Evolutionary conservation across 2,113 vertebrate species (phyloP).

Genomic region (Lanius collurio): DNA sequence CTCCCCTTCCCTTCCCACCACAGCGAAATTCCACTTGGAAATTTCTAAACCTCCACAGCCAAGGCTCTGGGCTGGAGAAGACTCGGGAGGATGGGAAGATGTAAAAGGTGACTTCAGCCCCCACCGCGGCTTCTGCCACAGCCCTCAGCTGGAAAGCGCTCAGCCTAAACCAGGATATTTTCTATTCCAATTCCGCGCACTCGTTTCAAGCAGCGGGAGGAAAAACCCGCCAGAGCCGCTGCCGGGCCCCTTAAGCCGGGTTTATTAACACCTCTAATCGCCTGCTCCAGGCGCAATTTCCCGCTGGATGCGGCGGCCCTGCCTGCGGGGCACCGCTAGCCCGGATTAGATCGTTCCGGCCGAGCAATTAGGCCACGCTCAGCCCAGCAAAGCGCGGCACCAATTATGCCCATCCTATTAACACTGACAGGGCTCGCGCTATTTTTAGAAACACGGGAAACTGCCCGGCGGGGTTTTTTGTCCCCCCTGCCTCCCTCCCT

Average conservation of each 20-base stretch:
- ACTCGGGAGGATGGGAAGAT: not conserved
- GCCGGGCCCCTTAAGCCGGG: constrained; percentile 1
- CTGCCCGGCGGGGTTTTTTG: not conserved
- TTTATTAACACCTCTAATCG: constrained; percentile 57
- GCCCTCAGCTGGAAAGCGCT: not conserved
- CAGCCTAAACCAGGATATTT: not conserved
- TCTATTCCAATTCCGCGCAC: not conserved
- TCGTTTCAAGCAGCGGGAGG: not conserved
- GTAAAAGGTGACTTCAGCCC: not conserved
- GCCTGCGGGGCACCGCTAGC: not conserved
- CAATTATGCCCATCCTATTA: constrained; percentile 52
- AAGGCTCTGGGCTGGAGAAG: not conserved
- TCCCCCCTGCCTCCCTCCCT: not conserved
- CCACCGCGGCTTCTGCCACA: fast-evolving
- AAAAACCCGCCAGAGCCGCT: not conserved
- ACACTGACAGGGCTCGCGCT: not conserved
- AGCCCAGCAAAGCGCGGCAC: not conserved
- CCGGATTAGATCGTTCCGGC: not conserved
- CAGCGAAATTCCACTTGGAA: not conserved
- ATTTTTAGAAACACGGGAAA: not conserved
- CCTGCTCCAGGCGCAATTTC: constrained; percentile 29
- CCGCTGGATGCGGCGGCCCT: not conserved
- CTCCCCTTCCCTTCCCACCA: not conserved
- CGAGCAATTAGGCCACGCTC: constrained; percentile 46
- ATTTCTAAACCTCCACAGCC: not conserved